Evolutionary conservation across 2,113 vertebrate species (phyloP), one percentile per base, ranked within the genome.

Genomic region (Propithecus coquereli): DNA sequence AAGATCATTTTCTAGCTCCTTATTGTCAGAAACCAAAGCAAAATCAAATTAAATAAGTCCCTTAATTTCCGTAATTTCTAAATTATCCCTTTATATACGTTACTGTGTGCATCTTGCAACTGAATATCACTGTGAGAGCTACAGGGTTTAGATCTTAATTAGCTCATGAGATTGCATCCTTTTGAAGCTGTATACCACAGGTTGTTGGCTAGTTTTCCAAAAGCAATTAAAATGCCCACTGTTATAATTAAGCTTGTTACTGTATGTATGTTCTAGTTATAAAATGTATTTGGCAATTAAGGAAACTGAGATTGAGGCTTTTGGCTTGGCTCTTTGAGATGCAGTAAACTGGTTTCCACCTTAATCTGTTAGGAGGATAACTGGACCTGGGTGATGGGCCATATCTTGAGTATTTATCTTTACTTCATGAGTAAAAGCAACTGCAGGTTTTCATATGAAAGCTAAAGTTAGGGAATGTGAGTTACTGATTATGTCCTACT

Each of bases 141-240:
- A 91, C 57, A 95, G 89, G 74, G 77, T 97, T 98, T 97, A 98
- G 94, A 97, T 98, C 97, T 98, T 98, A 98, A 98, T 98, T 98
- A 98, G 94, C 93, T 98, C 94, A 77, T 85, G 97, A 96, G 91
- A 97, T 47, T 90, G 81, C 68, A 96, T 98, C 97, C 96, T 97
- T 98, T 97, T 98, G 97, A 98, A 98, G 97, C 84, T 90, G 81
- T 90, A 73, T 96, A 86, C 93, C 91, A 95, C 94, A 97, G 92
- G 97, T 97, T 98, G 97, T 98, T 98, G 96, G 98, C 94, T 97
- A 96, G 94, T 98, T 86, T 97, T 98, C 91, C 96, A 90, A 97
- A 98, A 97, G 92, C 96, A 97, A 97, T 98, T 97, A 91, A 98
- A 98, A 97, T 96, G 87, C 40, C 85, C 94, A 79, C 59, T 95